Percentiles rank a stretch among this genome's conserved stretches.
Conservation (phyloP, 2,113 vertebrate species). For the Diphyllodes magnificus region DNA sequence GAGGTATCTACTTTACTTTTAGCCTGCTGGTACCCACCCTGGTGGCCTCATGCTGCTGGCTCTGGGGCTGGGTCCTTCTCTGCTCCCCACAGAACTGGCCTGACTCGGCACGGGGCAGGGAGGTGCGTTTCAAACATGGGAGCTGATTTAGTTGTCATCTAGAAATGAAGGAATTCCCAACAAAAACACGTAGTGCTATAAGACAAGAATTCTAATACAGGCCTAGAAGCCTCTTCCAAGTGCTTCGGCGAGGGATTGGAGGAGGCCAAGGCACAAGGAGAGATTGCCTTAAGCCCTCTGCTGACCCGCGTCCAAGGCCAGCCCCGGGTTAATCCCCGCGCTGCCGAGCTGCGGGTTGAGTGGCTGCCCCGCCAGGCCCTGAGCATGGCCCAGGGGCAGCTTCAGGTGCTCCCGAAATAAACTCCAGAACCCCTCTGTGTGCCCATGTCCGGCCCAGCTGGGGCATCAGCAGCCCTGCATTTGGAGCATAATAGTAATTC, state of each 20-base stretch:
- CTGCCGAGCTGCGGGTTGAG: not conserved
- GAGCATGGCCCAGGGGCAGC: not conserved
- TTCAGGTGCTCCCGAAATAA: not conserved
- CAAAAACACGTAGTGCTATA: accelerated
- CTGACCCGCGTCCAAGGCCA: not conserved
- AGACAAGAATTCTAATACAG: accelerated
- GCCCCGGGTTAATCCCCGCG: accelerated
- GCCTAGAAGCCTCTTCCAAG: accelerated
- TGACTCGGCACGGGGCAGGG: accelerated
- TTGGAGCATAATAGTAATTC: slow-evolving; percentile 69
- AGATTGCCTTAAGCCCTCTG: not conserved
- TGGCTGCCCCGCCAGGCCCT: not conserved
- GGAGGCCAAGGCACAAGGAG: not conserved
- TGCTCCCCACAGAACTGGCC: accelerated
- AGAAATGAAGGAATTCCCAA: not conserved
- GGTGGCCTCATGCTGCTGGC: not conserved
- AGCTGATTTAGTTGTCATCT: not conserved
- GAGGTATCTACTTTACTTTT: not conserved
- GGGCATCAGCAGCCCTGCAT: slow-evolving; percentile 56
- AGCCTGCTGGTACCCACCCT: accelerated
- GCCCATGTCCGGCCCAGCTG: slow-evolving; percentile 59
- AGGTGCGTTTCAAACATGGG: accelerated
- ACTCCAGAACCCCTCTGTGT: not conserved
- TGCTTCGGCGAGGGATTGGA: accelerated
- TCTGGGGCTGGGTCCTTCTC: too few species aligned